Evolutionary conservation across 2,888 invertebrate species (phyloP).

Genomic region (Achlya flavicornis): DNA sequence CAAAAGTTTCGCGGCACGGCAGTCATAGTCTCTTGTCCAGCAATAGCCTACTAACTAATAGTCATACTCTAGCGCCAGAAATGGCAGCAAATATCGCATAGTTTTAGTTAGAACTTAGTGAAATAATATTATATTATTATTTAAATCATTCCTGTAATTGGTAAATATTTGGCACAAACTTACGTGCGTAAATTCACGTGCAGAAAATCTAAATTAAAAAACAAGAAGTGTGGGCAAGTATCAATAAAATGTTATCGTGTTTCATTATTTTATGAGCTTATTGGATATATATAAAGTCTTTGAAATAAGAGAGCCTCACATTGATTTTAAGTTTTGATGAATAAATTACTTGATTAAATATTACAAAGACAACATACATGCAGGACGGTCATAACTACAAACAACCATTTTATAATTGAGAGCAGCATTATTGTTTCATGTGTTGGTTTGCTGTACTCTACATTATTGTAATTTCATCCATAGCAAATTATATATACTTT

Average conservation of each 20-base stretch:
- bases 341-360: conserved; percentile 1
- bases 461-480: not conserved
- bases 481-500: not conserved
- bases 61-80: not conserved
- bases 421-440: conserved; percentile 31
- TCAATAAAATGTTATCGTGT: not conserved
- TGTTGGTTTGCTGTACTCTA: not conserved
- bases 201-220: not conserved
- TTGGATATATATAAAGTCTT: not conserved
- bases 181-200: not conserved
- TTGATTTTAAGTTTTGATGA: not conserved
- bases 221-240: not conserved
- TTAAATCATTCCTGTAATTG: not conserved
- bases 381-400: conserved; percentile 53
- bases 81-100: not conserved
- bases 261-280: too few relatives aligned
- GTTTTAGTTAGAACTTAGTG: not conserved
- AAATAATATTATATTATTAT: not conserved
- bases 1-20: too few relatives aligned
- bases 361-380: conserved; percentile 26
- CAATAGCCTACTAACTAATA: too few relatives aligned
- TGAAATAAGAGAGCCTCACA: not conserved
- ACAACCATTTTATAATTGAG: conserved; percentile 48
- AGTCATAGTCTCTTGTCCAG: too few relatives aligned
- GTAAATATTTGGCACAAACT: not conserved